Conservation (phyloP, 2,888 invertebrate species). For the Phalangium opilio region DNA sequence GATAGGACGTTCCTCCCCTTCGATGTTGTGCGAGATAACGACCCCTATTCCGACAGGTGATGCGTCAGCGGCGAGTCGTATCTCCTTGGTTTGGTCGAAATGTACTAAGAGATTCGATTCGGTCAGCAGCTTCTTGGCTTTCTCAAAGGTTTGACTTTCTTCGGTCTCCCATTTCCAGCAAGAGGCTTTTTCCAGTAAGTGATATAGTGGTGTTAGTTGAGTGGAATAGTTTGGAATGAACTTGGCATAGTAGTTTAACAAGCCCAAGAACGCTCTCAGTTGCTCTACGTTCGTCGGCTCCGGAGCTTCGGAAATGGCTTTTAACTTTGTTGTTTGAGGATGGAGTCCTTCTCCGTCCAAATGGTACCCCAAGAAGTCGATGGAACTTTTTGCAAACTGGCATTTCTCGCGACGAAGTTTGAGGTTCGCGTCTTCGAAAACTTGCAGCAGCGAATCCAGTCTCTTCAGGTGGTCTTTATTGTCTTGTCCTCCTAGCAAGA, state of each 20-base stretch:
- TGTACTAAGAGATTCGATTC: slow-evolving; percentile 23
- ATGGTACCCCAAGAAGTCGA: slow-evolving; percentile 22
- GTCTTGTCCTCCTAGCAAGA: no score
- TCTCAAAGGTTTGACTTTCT: slow-evolving; percentile 17
- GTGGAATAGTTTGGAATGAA: slow-evolving; percentile 20
- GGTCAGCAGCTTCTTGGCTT: slow-evolving; percentile 21
- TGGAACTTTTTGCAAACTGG: no score
- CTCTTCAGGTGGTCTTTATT: slow-evolving; percentile 2
- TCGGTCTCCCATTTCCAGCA: slow-evolving; percentile 18
- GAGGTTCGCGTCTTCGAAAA: no score
- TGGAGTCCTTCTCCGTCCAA: slow-evolving; percentile 20
- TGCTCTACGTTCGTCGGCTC: no score
- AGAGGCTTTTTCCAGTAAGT: no score
- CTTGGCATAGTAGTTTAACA: slow-evolving; percentile 24
- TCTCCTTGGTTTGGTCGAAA: slow-evolving; percentile 23
- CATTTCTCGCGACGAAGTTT: slow-evolving; percentile 2
- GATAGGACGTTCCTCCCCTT: slow-evolving; percentile 29
- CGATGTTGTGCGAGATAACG: slow-evolving; percentile 26
- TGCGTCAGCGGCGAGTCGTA: slow-evolving; percentile 28
- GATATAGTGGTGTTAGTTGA: slow-evolving; percentile 18
- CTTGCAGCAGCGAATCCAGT: background rate
- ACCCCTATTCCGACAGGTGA: no score
- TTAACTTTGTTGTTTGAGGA: no score
- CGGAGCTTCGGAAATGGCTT: slow-evolving; percentile 22
- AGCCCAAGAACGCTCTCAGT: slow-evolving; percentile 23